Base-by-base conservation (phyloP, 1,140 invertebrate species). In the Drosophila asahinai region DNA sequence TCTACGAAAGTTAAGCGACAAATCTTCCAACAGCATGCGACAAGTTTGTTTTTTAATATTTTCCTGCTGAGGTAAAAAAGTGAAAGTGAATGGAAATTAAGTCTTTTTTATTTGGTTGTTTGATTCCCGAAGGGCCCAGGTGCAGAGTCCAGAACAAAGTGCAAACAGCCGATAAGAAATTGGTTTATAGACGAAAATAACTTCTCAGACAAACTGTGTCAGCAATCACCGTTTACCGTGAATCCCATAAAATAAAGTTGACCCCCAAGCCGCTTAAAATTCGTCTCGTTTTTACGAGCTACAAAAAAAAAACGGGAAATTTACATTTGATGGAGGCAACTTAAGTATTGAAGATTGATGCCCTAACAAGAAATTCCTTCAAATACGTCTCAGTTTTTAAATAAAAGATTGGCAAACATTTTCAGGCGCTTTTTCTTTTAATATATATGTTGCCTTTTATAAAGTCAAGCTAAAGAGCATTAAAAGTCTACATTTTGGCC, bases 91-190 rank as follows among this genome's bases (percentile, higher is more conserved):
- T n/a, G 6, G 17, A 42, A 42, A 40, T 55, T 40, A 71, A 27
- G 49, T 47, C 38, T 47, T 40, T 25, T 52, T 52, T 45, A 65
- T 65, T 45, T 36, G 17, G 6, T 17, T 55, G 9, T 5, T 15
- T 30, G 14, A 42, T 7, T 59, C 3, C 14, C 22, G 33, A 22
- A 4, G n/a, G n/a, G 8, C 27, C 25, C 8, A 27, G 12, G 17
- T 40, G 25, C 15, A 15, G 14, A 49, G 9, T 5, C 3, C 15
- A 1, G 12, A 22, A 36, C 25, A 66, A 54, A 70, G 62, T 70
- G 66, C 66, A 52, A 70, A 52, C 38, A 14, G 38, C n/a, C 43
- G 66, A 70, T 70, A 70, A 67, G 62, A 38, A 70, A 66, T 52
- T 45, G 38, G 62, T n/a, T 70, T 52, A 49, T 65, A 14, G 60